Conservation (phyloP, 1,140 invertebrate genomes). For the Scaptomyza pallida region DNA sequence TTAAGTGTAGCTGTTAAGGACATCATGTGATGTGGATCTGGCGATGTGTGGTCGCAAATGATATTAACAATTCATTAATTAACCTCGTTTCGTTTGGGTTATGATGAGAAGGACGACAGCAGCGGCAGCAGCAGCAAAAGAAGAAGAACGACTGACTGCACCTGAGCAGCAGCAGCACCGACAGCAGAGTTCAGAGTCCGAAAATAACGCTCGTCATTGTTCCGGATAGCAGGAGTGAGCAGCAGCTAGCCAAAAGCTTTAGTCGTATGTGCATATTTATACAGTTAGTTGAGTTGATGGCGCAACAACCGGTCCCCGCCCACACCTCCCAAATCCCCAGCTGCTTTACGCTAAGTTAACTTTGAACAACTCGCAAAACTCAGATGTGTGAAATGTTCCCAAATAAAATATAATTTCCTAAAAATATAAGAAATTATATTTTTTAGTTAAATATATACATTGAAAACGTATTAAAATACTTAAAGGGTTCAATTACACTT, state of each 20-base stretch:
- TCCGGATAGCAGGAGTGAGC: conserved; percentile 32
- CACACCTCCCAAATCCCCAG: conserved; percentile 13
- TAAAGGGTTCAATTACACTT: too few species aligned
- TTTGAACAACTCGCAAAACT: conserved; percentile 58
- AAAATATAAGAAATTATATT: too few species aligned
- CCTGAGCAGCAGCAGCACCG: conserved; percentile 27
- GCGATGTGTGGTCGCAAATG: conserved; percentile 79
- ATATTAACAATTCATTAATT: conserved; percentile 83
- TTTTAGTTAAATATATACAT: too few species aligned
- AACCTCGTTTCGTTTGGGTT: conserved; percentile 77
- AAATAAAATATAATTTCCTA: too few species aligned
- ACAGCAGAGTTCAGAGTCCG: conserved; percentile 17
- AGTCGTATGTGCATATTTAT: conserved; percentile 72
- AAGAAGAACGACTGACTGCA: conserved; percentile 26
- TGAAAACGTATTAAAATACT: too few species aligned
- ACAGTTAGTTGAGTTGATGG: conserved; percentile 54
- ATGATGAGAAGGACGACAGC: conserved; percentile 48
- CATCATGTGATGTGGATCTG: conserved; percentile 56
- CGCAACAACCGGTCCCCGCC: not conserved
- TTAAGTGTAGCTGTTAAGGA: conserved; percentile 13
- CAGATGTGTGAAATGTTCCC: conserved; percentile 19
- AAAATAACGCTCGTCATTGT: conserved; percentile 63
- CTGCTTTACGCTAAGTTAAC: conserved; percentile 64
- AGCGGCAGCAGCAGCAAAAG: conserved; percentile 11
- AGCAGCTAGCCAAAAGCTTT: conserved; percentile 56